Conservation (phyloP, 2,797 vertebrate genomes). For the Sebastes diaconus region DNA sequence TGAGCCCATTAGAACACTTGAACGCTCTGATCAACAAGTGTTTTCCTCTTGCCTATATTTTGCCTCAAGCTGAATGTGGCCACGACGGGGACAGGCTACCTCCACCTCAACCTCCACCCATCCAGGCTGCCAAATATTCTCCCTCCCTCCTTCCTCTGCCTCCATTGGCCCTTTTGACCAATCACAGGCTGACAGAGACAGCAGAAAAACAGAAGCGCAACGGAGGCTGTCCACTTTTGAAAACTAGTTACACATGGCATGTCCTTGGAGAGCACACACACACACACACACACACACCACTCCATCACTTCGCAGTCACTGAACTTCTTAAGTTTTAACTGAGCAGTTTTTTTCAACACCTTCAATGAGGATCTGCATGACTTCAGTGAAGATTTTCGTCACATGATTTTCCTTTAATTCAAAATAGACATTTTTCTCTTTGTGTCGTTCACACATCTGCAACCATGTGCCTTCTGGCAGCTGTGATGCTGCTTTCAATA, state of each 20-base stretch:
- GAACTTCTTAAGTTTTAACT: background rate
- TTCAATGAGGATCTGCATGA: background rate
- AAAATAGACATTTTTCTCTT: background rate
- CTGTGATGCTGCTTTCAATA: slow-evolving; percentile 60
- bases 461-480: slow-evolving; percentile 71
- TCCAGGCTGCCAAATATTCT: background rate
- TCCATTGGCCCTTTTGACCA: slow-evolving; percentile 33
- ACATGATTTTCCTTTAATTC: background rate
- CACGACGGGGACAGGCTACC: background rate
- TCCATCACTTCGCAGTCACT: background rate
- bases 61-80: background rate
- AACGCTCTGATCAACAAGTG: background rate
- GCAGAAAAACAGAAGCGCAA: slow-evolving; percentile 27
- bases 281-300: background rate
- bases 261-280: background rate
- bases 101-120: background rate
- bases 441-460: slow-evolving; percentile 31
- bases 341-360: background rate
- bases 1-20: background rate
- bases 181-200: slow-evolving; percentile 54
- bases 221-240: slow-evolving; percentile 30
- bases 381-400: background rate
- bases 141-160: slow-evolving; percentile 35
- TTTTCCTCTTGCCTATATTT: background rate
- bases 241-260: slow-evolving; percentile 34